A percentile compares a stretch with the other conserved stretches of the same genome.
Evolutionary conservation across 53 echinoderm and acorn worm genomes (phyloP).

Genomic region (Pentamera pediparva): DNA sequence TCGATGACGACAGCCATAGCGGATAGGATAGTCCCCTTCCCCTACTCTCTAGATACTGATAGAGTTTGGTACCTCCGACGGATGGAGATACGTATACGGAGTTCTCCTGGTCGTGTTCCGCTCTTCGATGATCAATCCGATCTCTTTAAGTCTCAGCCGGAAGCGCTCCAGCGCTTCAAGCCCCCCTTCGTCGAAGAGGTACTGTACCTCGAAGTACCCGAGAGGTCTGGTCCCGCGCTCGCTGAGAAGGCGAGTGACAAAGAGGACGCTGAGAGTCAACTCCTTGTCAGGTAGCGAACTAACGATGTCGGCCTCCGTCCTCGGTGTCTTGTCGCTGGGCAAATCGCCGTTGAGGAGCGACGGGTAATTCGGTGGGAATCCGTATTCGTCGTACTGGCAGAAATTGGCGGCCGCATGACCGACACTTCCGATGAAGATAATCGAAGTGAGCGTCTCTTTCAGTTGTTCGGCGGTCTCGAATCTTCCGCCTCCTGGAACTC

Average conservation of each 20-base stretch:
- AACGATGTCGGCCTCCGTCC: constrained; percentile 57
- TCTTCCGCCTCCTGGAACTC: constrained; percentile 12
- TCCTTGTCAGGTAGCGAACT: constrained; percentile 59
- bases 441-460: constrained; percentile 52
- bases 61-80: constrained; percentile 85
- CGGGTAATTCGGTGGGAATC: constrained; percentile 85
- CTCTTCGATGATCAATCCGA: constrained; percentile 53
- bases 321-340: constrained; percentile 63
- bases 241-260: constrained; percentile 79
- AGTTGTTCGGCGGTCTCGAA: neutral
- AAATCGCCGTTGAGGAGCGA: constrained; percentile 42
- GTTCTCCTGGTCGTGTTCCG: constrained; percentile 45
- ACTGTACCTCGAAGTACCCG: constrained; percentile 84
- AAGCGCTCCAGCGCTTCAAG: constrained; percentile 55
- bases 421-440: constrained; percentile 82
- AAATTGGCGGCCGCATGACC: constrained; percentile 80
- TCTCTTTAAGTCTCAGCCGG: constrained; percentile 23
- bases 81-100: constrained; percentile 64
- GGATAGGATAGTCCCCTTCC: too few relatives aligned
- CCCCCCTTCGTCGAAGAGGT: constrained; percentile 58
- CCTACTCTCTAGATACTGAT: constrained; percentile 95
- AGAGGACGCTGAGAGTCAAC: constrained; percentile 63
- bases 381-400: constrained; percentile 85
- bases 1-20: too few relatives aligned
- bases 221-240: constrained; percentile 85